phyloP scores from a whole-genome alignment of 2,797 vertebrate genomes.

The Craterocephalus amniculus region DNA sequence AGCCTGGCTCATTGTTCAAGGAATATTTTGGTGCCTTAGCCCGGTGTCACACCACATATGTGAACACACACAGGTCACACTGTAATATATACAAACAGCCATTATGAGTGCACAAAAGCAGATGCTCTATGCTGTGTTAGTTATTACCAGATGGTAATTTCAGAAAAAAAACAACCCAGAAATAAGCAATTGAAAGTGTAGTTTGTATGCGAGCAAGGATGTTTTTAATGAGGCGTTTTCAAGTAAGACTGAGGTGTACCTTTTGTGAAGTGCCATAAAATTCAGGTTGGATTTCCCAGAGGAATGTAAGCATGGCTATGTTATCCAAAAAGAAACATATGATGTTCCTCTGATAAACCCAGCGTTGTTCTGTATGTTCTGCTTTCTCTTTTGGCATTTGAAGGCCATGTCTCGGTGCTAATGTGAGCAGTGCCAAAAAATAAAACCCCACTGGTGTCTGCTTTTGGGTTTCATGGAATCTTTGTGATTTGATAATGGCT shows the following conservation, averaged over 20 bases:
- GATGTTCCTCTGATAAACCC: constrained; percentile 43
- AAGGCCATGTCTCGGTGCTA: constrained; percentile 75
- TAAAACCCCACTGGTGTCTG: constrained; percentile 38
- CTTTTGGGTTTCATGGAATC: constrained; percentile 46
- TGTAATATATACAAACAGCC: constrained; percentile 64
- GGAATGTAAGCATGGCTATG: constrained; percentile 15
- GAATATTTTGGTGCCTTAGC: constrained; percentile 76
- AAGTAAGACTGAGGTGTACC: constrained; percentile 31
- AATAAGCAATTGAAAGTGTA: constrained; percentile 42
- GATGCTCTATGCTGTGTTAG: constrained; percentile 53
- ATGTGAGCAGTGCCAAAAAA: constrained; percentile 63
- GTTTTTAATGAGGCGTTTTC: constrained; percentile 42
- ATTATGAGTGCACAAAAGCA: constrained; percentile 55
- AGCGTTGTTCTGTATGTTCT: constrained; percentile 49
- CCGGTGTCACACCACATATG: constrained; percentile 52
- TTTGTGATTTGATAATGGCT: constrained; percentile 56
- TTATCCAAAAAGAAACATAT: neutral
- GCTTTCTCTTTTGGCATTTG: constrained; percentile 62
- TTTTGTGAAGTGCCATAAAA: constrained; percentile 66
- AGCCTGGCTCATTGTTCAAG: constrained; percentile 58
- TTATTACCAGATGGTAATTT: constrained; percentile 28
- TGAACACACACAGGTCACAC: constrained; percentile 50
- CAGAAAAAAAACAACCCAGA: constrained; percentile 21
- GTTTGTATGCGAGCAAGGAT: constrained; percentile 44
- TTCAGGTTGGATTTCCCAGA: constrained; percentile 50